Base-by-base conservation (phyloP, 2,888 invertebrate genomes). In the Apocheima hispidaria region DNA sequence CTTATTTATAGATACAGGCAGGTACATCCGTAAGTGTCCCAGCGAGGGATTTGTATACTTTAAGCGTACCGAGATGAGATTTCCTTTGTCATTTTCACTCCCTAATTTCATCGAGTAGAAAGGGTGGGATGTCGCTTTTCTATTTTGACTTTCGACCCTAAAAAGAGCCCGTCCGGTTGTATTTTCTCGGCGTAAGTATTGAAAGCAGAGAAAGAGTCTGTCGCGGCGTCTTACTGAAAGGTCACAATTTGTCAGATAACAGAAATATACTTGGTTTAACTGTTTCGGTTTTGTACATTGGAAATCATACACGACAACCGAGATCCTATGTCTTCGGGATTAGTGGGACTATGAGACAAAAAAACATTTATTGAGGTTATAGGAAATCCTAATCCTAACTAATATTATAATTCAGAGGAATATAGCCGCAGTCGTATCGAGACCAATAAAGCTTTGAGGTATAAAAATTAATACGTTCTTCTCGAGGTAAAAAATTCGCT, bases 1-100 rank as follows among this genome's bases (percentile, higher is more conserved):
- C 70, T 64, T 72, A 71, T 71, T 61, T 61, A 61, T 61, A 61
- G 61, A 56, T 56, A 56, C 56, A 30, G 60, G 20, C 55, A 61
- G 56, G 56, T 61, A 61, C 56, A 52, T 61, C 41, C 51, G 35
- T 52, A 52, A 61, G 61, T 61, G 61, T 61, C 61, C 56, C 61
- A n/a, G 41, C 40, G 61, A 52, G 61, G 52, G 61, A 52, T 52
- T 61, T 61, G 52, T 61, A 56, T 56, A 55, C 52, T 56, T 55
- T 53, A 55, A 54, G 60, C 35, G 33, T 49, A 53, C 53, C 20
- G 36, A 53, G 54, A 50, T 23, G 50, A 56, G 56, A 61, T 61
- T 61, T 61, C 28, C 56, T 61, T 61, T 56, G 61, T 61, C 56
- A 61, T 61, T 61, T 61, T 52, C 61, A 56, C 61, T 61, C 52